Evolutionary conservation across 2,797 vertebrate genomes (phyloP).

Genomic region (Sebastes alutus): DNA sequence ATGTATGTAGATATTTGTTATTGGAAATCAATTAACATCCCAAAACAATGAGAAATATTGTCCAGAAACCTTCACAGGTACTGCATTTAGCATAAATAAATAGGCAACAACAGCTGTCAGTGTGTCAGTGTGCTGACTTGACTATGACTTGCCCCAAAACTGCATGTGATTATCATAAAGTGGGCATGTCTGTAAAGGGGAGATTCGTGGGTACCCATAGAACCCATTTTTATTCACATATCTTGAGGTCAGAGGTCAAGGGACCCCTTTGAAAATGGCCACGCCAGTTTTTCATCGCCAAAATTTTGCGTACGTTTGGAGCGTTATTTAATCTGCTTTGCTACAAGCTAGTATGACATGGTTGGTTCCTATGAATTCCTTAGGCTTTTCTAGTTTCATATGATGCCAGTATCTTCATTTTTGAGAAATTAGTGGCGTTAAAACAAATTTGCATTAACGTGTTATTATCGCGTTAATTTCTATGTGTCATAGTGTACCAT

Average conservation of each 20-base stretch:
- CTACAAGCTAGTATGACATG: background rate
- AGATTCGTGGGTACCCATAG: too few relatives aligned
- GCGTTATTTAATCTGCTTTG: background rate
- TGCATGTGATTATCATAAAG: too few relatives aligned
- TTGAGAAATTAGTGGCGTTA: background rate
- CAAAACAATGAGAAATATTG: background rate
- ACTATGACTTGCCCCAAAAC: too few relatives aligned
- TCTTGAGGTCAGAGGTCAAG: too few relatives aligned
- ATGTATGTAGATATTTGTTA: background rate
- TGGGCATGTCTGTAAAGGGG: too few relatives aligned
- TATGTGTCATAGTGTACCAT: background rate
- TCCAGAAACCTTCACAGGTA: too few relatives aligned
- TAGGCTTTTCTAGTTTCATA: background rate
- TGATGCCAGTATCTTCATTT: background rate
- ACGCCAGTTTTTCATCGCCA: background rate
- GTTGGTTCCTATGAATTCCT: background rate
- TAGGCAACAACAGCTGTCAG: too few relatives aligned
- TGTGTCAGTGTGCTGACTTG: too few relatives aligned
- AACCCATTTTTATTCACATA: too few relatives aligned
- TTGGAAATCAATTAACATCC: background rate
- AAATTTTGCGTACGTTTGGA: accelerated
- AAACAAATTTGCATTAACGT: background rate
- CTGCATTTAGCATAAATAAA: too few relatives aligned
- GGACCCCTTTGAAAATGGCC: background rate
- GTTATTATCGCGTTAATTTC: background rate